Conservation (phyloP, 1,140 invertebrate species). For the Drosophila tropicalis region DNA sequence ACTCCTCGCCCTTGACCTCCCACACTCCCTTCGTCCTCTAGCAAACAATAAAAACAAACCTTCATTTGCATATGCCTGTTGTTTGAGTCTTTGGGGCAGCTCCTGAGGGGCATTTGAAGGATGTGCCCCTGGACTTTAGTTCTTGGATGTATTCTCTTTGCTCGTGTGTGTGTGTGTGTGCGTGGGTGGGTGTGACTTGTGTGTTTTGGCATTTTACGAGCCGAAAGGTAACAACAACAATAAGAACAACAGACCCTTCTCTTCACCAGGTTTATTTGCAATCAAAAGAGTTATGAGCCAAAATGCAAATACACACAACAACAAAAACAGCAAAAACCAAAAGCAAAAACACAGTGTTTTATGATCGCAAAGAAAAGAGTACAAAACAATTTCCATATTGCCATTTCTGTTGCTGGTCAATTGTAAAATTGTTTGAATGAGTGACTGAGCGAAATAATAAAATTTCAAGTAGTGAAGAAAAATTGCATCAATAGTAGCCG, state of each 20-base stretch:
- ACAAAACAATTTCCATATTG: slow-evolving; percentile 4
- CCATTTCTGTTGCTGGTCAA: slow-evolving; percentile 32
- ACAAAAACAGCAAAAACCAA: slow-evolving; percentile 4
- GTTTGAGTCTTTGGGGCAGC: slow-evolving; percentile 31
- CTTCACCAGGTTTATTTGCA: slow-evolving; percentile 66
- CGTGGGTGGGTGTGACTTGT: slow-evolving; percentile 62
- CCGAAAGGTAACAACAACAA: slow-evolving; percentile 63
- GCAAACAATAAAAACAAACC: slow-evolving; percentile 70
- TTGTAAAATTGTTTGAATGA: slow-evolving; percentile 47
- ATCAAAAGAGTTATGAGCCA: slow-evolving; percentile 81
- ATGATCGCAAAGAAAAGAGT: slow-evolving; percentile 36
- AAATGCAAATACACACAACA: slow-evolving; percentile 68
- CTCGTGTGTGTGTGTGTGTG: slow-evolving; percentile 71
- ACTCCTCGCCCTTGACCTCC: slow-evolving; percentile 7
- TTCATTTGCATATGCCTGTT: slow-evolving; percentile 73
- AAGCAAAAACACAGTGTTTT: slow-evolving; percentile 45
- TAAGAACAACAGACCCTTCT: slow-evolving; percentile 25
- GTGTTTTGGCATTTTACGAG: slow-evolving; percentile 68
- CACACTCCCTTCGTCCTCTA: slow-evolving; percentile 15
- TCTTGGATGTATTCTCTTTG: slow-evolving; percentile 26
- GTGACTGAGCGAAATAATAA: slow-evolving; percentile 21
- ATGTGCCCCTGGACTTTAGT: slow-evolving; percentile 50
- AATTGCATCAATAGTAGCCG: slow-evolving; percentile 33
- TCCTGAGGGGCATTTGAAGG: slow-evolving; percentile 52
- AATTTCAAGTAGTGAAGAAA: slow-evolving; percentile 12